Evolutionary conservation across 2,113 vertebrate genomes (phyloP), one percentile per base, ranked within the genome.

Genomic region (Stegostoma tigrinum): DNA sequence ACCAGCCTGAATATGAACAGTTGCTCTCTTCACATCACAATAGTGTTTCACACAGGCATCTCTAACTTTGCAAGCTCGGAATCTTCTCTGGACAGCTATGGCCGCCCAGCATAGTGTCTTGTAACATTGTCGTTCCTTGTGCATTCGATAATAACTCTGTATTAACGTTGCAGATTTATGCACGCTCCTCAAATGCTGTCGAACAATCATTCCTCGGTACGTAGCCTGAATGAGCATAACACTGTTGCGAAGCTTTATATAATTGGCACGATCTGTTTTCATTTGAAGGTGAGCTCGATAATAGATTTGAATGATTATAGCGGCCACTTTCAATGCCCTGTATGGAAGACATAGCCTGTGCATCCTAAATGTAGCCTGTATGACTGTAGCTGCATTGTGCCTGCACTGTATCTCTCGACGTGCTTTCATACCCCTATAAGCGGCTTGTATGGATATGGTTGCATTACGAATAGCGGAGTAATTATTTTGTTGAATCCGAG

Each of bases 91-190:
- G 61, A 95, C 23, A 96, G 23, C 96, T 94, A 68, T 96, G 0
- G 97, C 96, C 15, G 97, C 98, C 96, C 97, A 96, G 95, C 96
- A 70, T 17, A 98, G 85, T 45, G 95, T 97, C 96, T 95, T 97
- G 87, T 98, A 99, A 52, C 95, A 42, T 0, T 64, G 95, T 30
- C 96, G 97, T 67, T 98, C 97, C 42, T 96, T 98, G n/a, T 97
- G 70, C 96, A 97, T 97, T 96, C 97, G 97, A 95, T 98, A 98
- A 90, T 96, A 93, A 8, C 98, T 96, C 93, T 99, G 98, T 96
- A 99, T 98, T 61, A 97, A 5, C 5, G 90, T 96, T 30, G 98
- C 98, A 34, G 98, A 98, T 0, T 0, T 95, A 27, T 96, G 96
- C 96, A 96, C 96, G 2, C 70, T 21, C 66, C 95, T 61, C 8